Conservation (phyloP, 1,140 invertebrate species). For the Cylas formicarius region DNA sequence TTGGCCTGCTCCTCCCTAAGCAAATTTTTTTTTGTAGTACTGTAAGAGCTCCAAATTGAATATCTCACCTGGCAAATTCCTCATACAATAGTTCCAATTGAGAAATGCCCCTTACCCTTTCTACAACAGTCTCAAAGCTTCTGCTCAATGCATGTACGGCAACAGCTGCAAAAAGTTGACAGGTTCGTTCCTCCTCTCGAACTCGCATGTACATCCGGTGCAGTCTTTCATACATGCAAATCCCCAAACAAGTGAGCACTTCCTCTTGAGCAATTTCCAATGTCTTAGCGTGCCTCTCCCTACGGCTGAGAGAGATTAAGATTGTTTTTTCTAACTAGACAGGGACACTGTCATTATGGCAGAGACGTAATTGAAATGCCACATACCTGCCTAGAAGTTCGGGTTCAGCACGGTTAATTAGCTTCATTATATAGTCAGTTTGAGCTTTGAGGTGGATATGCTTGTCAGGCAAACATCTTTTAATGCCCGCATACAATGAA, state of each 20-base stretch:
- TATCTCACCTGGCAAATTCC: slow-evolving; percentile 54
- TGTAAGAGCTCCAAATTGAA: neutral
- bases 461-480: slow-evolving; percentile 73
- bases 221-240: slow-evolving; percentile 83
- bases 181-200: slow-evolving; percentile 82
- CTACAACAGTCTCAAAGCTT: slow-evolving; percentile 83
- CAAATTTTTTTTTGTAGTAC: neutral
- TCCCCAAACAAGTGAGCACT: slow-evolving; percentile 85
- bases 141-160: slow-evolving; percentile 78
- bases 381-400: slow-evolving; percentile 69
- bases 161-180: slow-evolving; percentile 82
- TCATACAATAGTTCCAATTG: slow-evolving; percentile 77
- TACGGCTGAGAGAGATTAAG: slow-evolving; percentile 41
- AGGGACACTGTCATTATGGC: neutral
- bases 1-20: slow-evolving; percentile 69
- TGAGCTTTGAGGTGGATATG: slow-evolving; percentile 82
- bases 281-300: slow-evolving; percentile 89
- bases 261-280: slow-evolving; percentile 93
- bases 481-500: slow-evolving; percentile 76
- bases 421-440: slow-evolving; percentile 76
- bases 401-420: slow-evolving; percentile 86
- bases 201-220: slow-evolving; percentile 78
- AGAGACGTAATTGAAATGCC: neutral
- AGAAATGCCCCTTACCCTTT: slow-evolving; percentile 79
- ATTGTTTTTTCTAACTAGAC: neutral